These are phyloP conservation scores for Medauroidea extradentata DNA, from an alignment of 1,140 invertebrate genomes.

Conservation along the genomic window DNA sequence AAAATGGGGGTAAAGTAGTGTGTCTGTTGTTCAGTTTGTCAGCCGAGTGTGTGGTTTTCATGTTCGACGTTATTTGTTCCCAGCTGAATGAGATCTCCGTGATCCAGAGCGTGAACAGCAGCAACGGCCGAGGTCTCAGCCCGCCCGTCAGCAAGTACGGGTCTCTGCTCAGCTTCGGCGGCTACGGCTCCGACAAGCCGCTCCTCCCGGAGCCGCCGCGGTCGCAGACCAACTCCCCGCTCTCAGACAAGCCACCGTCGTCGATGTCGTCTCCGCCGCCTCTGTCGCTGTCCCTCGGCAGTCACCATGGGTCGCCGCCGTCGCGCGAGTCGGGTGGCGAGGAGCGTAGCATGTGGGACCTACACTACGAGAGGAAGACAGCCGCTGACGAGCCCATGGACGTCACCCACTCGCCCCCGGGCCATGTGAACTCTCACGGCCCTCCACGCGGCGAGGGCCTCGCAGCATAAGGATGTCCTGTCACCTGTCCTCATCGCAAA, in stretches of 20 bases:
- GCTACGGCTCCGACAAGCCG: conserved; percentile 25
- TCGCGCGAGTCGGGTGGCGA: neutral
- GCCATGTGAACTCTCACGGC: conserved; percentile 25
- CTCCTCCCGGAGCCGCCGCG: neutral
- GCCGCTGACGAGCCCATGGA: conserved; percentile 30
- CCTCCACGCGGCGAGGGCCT: conserved; percentile 48
- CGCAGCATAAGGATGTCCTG: conserved; percentile 46
- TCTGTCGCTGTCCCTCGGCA: neutral
- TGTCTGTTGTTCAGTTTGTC: too few species aligned
- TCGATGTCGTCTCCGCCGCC: conserved; percentile 1
- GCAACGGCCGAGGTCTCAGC: conserved; percentile 22
- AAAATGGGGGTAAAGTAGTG: too few species aligned
- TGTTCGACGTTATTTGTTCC: too few species aligned
- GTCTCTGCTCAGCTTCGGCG: conserved; percentile 42
- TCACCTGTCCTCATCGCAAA: neutral
- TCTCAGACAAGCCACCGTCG: conserved; percentile 15
- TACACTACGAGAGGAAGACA: conserved; percentile 25
- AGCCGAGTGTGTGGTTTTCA: too few species aligned
- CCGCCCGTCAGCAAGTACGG: conserved; percentile 43
- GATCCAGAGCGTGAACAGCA: conserved; percentile 50
- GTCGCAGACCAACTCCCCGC: conserved; percentile 13
- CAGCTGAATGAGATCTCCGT: conserved; percentile 62
- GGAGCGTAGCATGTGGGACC: conserved; percentile 28
- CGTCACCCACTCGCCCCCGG: conserved; percentile 36
- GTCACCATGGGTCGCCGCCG: neutral